Conservation (phyloP, 2,888 invertebrate species). For the Hirtodrosophila confusa region DNA sequence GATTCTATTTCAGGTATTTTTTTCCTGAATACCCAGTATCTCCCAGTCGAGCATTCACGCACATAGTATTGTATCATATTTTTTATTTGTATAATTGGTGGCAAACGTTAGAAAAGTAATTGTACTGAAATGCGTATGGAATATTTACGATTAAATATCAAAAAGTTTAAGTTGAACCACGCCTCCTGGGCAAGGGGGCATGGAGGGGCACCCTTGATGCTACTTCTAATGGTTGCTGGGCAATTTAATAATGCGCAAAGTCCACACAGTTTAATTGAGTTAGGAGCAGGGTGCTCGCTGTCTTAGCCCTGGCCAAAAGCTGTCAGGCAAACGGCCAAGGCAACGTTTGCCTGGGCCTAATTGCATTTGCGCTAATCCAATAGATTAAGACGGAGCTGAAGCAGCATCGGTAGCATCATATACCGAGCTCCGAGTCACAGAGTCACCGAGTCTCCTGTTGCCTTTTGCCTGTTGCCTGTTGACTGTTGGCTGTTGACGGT, state of each 20-base stretch:
- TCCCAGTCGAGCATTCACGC: background rate
- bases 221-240: conserved; percentile 26
- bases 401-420: conserved; percentile 15
- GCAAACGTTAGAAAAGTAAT: conserved; percentile 52
- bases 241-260: conserved; percentile 61
- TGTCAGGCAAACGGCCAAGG: conserved; percentile 33
- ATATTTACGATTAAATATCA: conserved; percentile 23
- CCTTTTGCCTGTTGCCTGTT: conserved; percentile 23
- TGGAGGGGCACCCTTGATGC: background rate
- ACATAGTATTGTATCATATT: too few relatives aligned
- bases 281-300: conserved; percentile 26
- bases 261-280: conserved; percentile 71
- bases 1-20: too few relatives aligned
- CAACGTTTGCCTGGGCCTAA: conserved; percentile 64
- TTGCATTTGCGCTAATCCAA: conserved; percentile 75
- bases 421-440: conserved; percentile 13
- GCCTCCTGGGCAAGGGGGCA: background rate
- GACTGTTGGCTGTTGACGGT: conserved; percentile 28
- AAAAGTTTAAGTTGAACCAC: conserved; percentile 8
- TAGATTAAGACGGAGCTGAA: conserved; percentile 69
- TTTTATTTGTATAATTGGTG: background rate
- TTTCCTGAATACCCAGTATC: background rate
- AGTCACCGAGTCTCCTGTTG: conserved; percentile 8
- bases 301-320: conserved; percentile 32
- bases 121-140: conserved; percentile 41